These are phyloP conservation scores for Kryphioiulus occultus DNA, from an alignment of 2,888 invertebrate genomes.

Conservation along the genomic window DNA sequence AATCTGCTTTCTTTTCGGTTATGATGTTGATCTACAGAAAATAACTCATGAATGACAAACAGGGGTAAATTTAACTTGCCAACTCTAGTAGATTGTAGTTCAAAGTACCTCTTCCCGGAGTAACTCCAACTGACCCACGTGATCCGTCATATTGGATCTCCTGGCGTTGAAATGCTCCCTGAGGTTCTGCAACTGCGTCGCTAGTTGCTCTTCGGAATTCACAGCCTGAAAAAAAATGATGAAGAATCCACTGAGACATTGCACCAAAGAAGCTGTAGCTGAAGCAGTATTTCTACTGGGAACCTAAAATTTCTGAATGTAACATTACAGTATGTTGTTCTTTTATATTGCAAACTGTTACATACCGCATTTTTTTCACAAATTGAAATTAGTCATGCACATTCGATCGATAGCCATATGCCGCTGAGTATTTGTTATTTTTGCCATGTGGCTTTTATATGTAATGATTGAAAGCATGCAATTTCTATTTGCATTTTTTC, in stretches of 20 bases:
- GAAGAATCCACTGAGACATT: constrained; percentile 48
- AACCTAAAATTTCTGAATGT: no score
- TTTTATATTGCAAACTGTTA: no score
- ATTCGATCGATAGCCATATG: no score
- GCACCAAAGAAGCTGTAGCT: background rate
- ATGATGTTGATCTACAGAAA: constrained; percentile 74
- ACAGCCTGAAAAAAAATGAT: constrained; percentile 65
- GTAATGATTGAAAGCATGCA: no score
- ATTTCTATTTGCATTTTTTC: no score
- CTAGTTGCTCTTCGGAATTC: constrained; percentile 78
- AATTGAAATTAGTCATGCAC: no score
- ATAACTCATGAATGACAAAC: constrained; percentile 44
- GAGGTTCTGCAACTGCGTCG: constrained; percentile 79
- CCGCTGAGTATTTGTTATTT: no score
- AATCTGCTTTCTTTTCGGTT: constrained; percentile 80
- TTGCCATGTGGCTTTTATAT: no score
- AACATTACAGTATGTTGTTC: no score
- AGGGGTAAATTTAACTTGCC: background rate
- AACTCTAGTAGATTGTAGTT: background rate
- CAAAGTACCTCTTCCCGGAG: constrained; percentile 78
- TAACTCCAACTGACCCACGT: constrained; percentile 86
- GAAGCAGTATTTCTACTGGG: background rate
- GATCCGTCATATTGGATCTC: constrained; percentile 82
- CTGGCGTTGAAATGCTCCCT: constrained; percentile 84
- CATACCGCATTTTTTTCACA: no score